Evolutionary conservation across 2,797 vertebrate species (phyloP), one percentile per base, ranked within the genome.

Genomic region (Bryconaethiops microstoma): DNA sequence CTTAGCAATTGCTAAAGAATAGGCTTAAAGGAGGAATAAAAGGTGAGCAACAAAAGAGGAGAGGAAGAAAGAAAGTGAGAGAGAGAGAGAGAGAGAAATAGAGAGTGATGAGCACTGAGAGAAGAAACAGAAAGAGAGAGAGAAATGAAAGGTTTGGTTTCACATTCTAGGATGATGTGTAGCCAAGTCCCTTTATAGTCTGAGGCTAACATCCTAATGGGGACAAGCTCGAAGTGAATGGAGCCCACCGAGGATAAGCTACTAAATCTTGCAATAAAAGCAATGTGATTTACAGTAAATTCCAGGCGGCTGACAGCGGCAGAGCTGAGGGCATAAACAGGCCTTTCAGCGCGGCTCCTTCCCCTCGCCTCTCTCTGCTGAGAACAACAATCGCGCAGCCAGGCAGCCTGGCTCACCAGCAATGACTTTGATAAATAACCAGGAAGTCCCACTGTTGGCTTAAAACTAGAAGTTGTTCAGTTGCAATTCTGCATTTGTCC

Each of bases 221-320:
- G 97, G 96, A 97, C 96, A 96, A 96, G 95, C 96, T 97, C 96
- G 94, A 95, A 97, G 96, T 97, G 98, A 97, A 98, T 96, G 95
- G 96, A 96, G 94, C 96, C 96, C 96, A 95, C 94, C 94, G 96
- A 97, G 97, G 96, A 99, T 97, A 97, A 97, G 96, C 96, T 96
- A 97, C 96, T 98, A 98, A 98, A 99, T 99, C 98, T 98, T 95
- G 96, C 96, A 98, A 98, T 99, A 99, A 99, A 99, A 98, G 97
- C 97, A 96, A 96, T 97, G 96, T 99, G 98, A 99, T 99, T 99
- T 99, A 98, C 98, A 98, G 97, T 97, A 97, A 98, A 99, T 97
- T 98, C 96, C 96, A 96, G 94, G 95, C 96, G 96, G 96, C 96
- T 98, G 97, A 97, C 96, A 97, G 96, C 94, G 95, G 94, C 96